Evolutionary conservation across 2,113 vertebrate genomes (phyloP).

Genomic region (Pimephales promelas): DNA sequence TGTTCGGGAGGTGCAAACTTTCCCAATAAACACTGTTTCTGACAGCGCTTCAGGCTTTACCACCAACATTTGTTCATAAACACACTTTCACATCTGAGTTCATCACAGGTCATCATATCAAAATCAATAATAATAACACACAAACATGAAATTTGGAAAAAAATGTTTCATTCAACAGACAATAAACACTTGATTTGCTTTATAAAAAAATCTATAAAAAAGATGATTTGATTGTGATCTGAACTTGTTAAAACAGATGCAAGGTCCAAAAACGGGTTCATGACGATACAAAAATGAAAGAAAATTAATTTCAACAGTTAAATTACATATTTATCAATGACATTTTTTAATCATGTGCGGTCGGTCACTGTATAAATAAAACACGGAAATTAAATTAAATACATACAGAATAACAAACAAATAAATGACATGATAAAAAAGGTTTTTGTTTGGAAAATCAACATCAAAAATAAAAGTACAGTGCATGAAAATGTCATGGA

Average conservation of each 20-base stretch:
- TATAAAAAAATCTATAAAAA: slow-evolving; percentile 10
- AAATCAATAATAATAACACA: background rate
- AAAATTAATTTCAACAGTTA: slow-evolving; percentile 64
- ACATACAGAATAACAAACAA: slow-evolving; percentile 60
- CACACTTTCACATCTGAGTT: no score
- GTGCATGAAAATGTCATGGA: slow-evolving; percentile 74
- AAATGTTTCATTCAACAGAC: slow-evolving; percentile 52
- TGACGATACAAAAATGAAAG: slow-evolving; percentile 42
- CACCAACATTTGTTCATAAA: no score
- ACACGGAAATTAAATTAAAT: slow-evolving; percentile 78
- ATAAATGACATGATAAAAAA: slow-evolving; percentile 50
- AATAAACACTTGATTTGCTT: slow-evolving; percentile 15
- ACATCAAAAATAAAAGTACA: slow-evolving; percentile 66
- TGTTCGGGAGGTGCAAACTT: no score
- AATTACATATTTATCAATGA: slow-evolving; percentile 74
- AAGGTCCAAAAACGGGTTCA: slow-evolving; percentile 39
- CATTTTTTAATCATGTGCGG: slow-evolving; percentile 75
- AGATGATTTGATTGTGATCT: background rate
- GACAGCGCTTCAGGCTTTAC: no score
- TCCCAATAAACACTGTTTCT: no score
- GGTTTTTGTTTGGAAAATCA: slow-evolving; percentile 51
- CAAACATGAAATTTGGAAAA: slow-evolving; percentile 33
- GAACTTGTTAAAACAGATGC: background rate
- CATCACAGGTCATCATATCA: background rate
- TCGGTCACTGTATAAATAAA: slow-evolving; percentile 80